A percentile compares a stretch with the other conserved stretches of the same genome.
Evolutionary conservation across 2,888 invertebrate species (phyloP).

Genomic region (Aspidiotus rigidus): DNA sequence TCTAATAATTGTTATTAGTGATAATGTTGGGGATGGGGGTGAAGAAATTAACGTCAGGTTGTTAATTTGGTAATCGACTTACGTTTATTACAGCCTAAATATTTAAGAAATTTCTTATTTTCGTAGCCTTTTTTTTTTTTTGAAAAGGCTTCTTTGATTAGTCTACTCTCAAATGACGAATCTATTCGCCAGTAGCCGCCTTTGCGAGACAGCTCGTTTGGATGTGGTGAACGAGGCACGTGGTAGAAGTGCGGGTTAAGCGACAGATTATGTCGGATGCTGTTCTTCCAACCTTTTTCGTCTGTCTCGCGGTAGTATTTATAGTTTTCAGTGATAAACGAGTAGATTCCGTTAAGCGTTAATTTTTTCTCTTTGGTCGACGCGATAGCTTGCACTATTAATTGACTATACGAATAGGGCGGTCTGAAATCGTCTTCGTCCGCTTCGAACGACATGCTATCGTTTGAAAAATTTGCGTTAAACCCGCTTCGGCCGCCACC

Average conservation of each 20-base stretch:
- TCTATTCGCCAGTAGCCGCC: conserved; percentile 29
- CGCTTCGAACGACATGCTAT: conserved; percentile 3
- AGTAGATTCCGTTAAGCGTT: conserved; percentile 24
- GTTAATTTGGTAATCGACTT: background rate
- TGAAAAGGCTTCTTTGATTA: conserved; percentile 19
- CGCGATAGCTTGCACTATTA: conserved; percentile 23
- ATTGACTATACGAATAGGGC: conserved; percentile 26
- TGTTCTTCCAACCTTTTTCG: conserved; percentile 30
- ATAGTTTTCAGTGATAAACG: conserved; percentile 25
- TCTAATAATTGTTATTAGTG: too few relatives aligned
- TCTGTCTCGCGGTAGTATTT: conserved; percentile 28
- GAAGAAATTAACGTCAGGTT: too few relatives aligned
- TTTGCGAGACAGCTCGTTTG: conserved; percentile 27
- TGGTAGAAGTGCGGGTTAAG: conserved; percentile 29
- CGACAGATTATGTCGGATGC: conserved; percentile 26
- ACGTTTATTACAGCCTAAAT: conserved; percentile 24
- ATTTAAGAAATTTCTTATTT: conserved; percentile 25
- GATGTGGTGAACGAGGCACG: conserved; percentile 28
- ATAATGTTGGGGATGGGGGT: too few relatives aligned
- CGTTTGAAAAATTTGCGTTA: conserved; percentile 9
- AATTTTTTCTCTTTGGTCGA: conserved; percentile 24
- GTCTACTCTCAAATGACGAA: conserved; percentile 18
- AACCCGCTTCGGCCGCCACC: background rate
- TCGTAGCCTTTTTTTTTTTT: conserved; percentile 28
- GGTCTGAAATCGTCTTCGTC: conserved; percentile 12